Evolutionary conservation across 2,797 vertebrate genomes (phyloP).

Genomic region (Poeciliopsis gracilis): DNA sequence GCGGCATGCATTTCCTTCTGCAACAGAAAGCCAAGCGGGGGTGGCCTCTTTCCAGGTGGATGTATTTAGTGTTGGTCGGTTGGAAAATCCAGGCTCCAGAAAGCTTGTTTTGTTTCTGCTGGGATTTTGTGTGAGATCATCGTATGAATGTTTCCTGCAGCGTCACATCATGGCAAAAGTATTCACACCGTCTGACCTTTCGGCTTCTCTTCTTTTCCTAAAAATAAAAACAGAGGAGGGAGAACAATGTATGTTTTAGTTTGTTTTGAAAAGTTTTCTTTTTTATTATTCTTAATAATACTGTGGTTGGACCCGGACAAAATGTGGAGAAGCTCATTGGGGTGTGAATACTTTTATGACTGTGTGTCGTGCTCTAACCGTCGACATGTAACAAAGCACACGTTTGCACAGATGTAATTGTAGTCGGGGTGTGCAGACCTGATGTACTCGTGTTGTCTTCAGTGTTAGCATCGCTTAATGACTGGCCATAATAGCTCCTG

Average conservation of each 20-base stretch:
- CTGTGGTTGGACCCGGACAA: background rate
- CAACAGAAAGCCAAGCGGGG: background rate
- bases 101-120: background rate
- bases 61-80: background rate
- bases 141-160: background rate
- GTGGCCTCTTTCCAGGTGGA: background rate
- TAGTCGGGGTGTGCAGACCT: background rate
- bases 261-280: background rate
- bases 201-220: background rate
- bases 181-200: background rate
- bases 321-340: background rate
- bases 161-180: background rate
- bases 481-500: background rate
- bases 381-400: background rate
- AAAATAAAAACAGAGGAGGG: background rate
- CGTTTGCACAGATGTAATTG: background rate
- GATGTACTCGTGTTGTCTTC: background rate
- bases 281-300: background rate
- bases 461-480: background rate
- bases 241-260: background rate
- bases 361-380: background rate
- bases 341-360: background rate
- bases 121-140: background rate
- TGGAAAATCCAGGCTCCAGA: background rate
- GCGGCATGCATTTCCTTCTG: background rate